These are phyloP conservation scores for Sylvia borin DNA, from an alignment of 2,797 vertebrate species.

Conservation along the genomic window DNA sequence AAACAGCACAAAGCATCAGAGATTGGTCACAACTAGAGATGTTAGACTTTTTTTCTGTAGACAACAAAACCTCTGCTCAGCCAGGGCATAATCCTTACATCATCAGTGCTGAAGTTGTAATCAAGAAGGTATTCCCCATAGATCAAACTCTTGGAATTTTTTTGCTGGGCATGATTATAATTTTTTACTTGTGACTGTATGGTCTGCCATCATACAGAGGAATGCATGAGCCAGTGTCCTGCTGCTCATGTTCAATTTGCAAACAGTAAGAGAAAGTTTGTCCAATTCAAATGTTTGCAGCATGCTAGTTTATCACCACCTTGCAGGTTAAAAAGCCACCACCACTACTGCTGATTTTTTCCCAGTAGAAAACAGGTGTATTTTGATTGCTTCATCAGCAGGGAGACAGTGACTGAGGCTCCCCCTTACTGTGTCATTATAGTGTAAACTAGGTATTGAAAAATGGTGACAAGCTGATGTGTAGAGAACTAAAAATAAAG, in stretches of 20 bases:
- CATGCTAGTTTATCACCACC: constrained; percentile 66
- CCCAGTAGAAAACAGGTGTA: constrained; percentile 76
- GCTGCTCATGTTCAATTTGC: constrained; percentile 66
- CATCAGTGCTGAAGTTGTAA: not conserved
- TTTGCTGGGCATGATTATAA: not conserved
- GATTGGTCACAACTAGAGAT: not conserved
- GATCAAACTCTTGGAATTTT: not conserved
- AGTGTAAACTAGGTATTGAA: constrained; percentile 56
- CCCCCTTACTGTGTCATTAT: constrained; percentile 57
- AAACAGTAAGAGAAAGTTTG: constrained; percentile 71
- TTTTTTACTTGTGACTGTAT: constrained; percentile 28
- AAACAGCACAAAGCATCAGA: not conserved
- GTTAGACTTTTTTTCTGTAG: not conserved
- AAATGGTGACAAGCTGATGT: constrained; percentile 59
- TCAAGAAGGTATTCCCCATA: not conserved
- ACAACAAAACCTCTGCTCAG: not conserved
- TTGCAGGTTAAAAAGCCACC: constrained; percentile 68
- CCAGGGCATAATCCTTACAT: not conserved
- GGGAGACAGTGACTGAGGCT: constrained; percentile 52
- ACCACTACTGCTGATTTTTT: constrained; percentile 55
- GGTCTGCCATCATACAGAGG: constrained; percentile 50
- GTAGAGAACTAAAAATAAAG: constrained; percentile 48
- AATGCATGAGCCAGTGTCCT: constrained; percentile 42
- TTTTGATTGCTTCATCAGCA: constrained; percentile 71
- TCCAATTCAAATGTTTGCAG: constrained; percentile 67